Conservation (phyloP, 2,888 invertebrate species). For the Drosophila mayaguana region DNA sequence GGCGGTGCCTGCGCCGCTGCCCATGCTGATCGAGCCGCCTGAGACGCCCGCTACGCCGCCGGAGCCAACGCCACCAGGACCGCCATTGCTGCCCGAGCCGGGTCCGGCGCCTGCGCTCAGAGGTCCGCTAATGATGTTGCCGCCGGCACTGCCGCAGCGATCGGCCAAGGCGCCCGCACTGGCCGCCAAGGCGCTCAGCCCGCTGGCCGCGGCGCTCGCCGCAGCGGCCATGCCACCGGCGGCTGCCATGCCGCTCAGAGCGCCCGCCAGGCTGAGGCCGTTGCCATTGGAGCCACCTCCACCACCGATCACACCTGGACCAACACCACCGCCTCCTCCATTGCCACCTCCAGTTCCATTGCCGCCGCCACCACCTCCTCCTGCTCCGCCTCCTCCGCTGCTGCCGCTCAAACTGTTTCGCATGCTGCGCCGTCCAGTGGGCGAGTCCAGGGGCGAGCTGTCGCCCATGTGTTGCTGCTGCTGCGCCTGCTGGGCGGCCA, state of each 20-base stretch:
- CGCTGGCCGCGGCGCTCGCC: constrained; percentile 65
- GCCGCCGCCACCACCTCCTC: constrained; percentile 31
- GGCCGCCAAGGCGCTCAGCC: constrained; percentile 71
- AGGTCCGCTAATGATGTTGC: constrained; percentile 67
- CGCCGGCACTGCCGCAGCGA: constrained; percentile 69
- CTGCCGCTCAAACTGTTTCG: constrained; percentile 84
- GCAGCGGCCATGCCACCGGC: constrained; percentile 73
- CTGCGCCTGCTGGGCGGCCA: constrained; percentile 85
- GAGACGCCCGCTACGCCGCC: constrained; percentile 48
- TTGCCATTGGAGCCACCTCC: constrained; percentile 73
- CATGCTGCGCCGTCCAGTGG: constrained; percentile 84
- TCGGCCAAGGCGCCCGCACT: constrained; percentile 65
- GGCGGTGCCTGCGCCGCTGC: constrained; percentile 79
- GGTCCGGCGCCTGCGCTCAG: constrained; percentile 41
- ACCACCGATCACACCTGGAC: constrained; percentile 23
- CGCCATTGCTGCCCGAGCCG: constrained; percentile 10
- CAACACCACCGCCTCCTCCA: constrained; percentile 31
- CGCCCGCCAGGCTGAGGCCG: constrained; percentile 61
- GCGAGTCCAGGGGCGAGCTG: constrained; percentile 84
- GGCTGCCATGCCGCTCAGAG: constrained; percentile 69
- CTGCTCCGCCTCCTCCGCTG: constrained; percentile 37
- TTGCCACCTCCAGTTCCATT: constrained; percentile 42
- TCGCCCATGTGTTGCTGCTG: constrained; percentile 83
- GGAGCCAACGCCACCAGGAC: constrained; percentile 32
- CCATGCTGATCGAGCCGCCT: constrained; percentile 82